These are phyloP conservation scores for Narcine bancroftii DNA, from an alignment of 2,113 vertebrate species.

Conservation along the genomic window DNA sequence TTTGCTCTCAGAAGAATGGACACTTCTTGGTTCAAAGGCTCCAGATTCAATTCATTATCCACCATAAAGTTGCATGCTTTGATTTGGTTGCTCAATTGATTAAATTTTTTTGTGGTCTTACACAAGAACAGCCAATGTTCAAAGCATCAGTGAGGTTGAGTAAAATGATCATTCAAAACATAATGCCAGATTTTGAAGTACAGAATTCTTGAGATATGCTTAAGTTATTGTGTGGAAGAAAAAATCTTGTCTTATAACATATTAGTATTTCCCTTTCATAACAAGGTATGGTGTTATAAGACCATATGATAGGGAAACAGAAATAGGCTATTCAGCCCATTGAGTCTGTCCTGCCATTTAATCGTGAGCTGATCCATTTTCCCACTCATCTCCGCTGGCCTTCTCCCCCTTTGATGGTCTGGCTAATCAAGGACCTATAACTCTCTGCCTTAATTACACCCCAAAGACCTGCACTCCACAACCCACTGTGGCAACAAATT, in stretches of 20 bases:
- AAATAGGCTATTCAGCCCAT: too few relatives aligned
- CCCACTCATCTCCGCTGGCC: too few relatives aligned
- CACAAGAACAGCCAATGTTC: background rate
- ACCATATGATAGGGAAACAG: too few relatives aligned
- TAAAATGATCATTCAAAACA: background rate
- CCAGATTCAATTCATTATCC: too few relatives aligned
- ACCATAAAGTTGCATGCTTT: background rate
- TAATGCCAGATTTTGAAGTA: constrained; percentile 1
- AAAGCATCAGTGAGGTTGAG: background rate
- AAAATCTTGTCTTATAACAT: background rate
- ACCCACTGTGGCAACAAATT: too few relatives aligned
- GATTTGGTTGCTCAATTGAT: background rate
- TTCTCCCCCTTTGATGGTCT: too few relatives aligned
- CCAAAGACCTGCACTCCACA: too few relatives aligned
- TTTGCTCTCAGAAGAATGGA: background rate
- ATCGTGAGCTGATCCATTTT: too few relatives aligned
- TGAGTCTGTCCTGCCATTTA: too few relatives aligned
- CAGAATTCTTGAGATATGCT: background rate
- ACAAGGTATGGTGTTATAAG: too few relatives aligned
- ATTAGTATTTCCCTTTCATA: background rate
- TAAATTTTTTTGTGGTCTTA: background rate
- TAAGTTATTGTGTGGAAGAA: background rate
- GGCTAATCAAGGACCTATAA: too few relatives aligned
- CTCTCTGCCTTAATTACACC: too few relatives aligned
- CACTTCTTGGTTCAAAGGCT: background rate